A percentile compares a stretch with the other conserved stretches of the same genome.
Conservation (phyloP, 2,888 invertebrate species). For the Synergus itoensis region DNA sequence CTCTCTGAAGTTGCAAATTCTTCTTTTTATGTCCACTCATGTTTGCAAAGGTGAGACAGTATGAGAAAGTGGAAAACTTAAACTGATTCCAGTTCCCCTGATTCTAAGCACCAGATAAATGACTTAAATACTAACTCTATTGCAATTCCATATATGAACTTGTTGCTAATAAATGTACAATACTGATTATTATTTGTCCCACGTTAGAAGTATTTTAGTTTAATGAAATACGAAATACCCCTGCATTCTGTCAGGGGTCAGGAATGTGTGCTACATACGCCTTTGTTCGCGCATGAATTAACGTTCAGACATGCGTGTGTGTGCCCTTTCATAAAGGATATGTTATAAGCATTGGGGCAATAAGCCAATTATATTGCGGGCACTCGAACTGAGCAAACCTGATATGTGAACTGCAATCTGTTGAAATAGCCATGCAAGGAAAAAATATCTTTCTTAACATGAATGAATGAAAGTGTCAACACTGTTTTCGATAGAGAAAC, state of each 20-base stretch:
- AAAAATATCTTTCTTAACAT: too few species aligned
- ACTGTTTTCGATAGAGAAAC: too few species aligned
- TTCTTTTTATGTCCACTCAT: too few species aligned
- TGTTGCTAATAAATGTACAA: not conserved
- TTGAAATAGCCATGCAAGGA: not conserved
- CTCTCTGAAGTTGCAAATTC: too few species aligned
- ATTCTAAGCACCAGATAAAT: not conserved
- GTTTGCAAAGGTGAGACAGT: too few species aligned
- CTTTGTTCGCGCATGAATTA: too few species aligned
- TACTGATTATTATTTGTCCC: not conserved
- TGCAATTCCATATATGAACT: not conserved
- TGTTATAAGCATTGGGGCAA: not conserved
- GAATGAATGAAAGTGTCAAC: too few species aligned
- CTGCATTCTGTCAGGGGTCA: not conserved
- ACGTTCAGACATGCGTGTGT: not conserved
- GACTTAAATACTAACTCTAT: not conserved
- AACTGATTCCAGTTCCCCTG: not conserved
- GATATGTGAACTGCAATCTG: not conserved
- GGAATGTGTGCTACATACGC: not conserved
- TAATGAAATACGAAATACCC: slow-evolving; percentile 2
- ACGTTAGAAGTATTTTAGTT: not conserved
- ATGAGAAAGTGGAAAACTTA: too few species aligned
- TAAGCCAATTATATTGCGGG: too few species aligned
- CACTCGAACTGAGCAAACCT: not conserved
- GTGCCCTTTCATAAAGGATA: not conserved